Evolutionary conservation across 2,113 vertebrate species (phyloP), one percentile per base, ranked within the genome.

Genomic region (Stigmatopora nigra): DNA sequence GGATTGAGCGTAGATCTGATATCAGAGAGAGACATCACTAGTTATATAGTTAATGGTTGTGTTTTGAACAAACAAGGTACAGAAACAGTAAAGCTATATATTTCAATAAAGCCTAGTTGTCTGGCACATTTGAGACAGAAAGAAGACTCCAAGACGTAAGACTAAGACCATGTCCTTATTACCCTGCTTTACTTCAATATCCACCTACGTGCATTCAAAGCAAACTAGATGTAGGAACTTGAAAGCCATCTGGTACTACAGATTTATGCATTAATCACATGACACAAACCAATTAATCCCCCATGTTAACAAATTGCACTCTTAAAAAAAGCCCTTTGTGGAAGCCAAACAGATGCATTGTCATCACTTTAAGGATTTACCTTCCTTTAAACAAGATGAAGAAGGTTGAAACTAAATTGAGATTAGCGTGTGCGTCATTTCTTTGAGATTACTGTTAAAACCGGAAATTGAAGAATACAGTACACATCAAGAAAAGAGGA

Each of bases 191-290:
- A 36, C 35, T 58, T 4, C 36, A 44, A 60, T n/a, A 7, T 44
- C 17, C 12, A 14, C 17, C 35, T 59, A 2, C 5, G 58, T 13
- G 11, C 22, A 49, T 63, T 46, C 46, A 16, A 31, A 35, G 20
- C 47, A 35, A 47, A 63, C 15, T 31, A 6, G 6, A 56, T 8
- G 53, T 7, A 1, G 38, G 38, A 41, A 41, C 9, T 35, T 31
- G 53, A 14, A 41, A 55, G 63, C 64, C 66, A 67, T 73, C 65
- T 76, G 73, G 56, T 60, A 46, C 13, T 35, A 13, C 63, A 65
- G 68, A 75, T 69, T 77, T 69, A 9, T 53, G 49, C 47, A 68
- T 52, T n/a, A 67, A 78, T 77, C 80, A 57, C 70, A 64, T 15
- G 25, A 56, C 45, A 46, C 25, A 17, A 31, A 60, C 44, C 41